A percentile compares a stretch with the other conserved stretches of the same genome.
phyloP scores from a whole-genome alignment of 2,113 vertebrate species.

The Phalacrocorax brasilianus region DNA sequence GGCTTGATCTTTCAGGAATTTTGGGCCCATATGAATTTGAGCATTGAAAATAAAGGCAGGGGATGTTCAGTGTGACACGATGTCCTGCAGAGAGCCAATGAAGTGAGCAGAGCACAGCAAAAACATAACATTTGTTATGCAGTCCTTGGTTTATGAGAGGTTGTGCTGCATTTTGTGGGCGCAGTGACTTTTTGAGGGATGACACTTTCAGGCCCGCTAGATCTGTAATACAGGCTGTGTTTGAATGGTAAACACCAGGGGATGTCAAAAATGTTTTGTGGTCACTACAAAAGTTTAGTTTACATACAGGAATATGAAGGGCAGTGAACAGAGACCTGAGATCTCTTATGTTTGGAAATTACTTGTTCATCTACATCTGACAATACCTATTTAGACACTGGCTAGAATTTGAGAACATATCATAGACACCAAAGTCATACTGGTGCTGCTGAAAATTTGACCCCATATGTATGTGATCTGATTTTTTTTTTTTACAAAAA shows the following conservation, averaged over 20 bases:
- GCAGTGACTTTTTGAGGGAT: not conserved
- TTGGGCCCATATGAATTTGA: not conserved
- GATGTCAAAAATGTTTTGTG: not conserved
- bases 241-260: not conserved
- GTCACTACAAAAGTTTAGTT: not conserved
- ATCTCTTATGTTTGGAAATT: not conserved
- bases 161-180: not conserved
- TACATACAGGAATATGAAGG: not conserved
- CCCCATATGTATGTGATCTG: not conserved
- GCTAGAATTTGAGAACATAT: not conserved
- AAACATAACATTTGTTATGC: rapidly evolving
- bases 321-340: not conserved
- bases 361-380: not conserved
- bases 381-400: not conserved
- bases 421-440: not conserved
- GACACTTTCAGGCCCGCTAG: not conserved
- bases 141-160: not conserved
- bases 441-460: not conserved
- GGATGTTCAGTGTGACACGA: not conserved
- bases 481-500: not conserved
- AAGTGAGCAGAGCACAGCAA: not conserved
- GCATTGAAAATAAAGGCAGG: not conserved
- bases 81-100: not conserved
- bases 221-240: not conserved
- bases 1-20: not conserved